Base-by-base conservation (phyloP, 1,140 invertebrate genomes). In the Metopolophium dirhodum region DNA sequence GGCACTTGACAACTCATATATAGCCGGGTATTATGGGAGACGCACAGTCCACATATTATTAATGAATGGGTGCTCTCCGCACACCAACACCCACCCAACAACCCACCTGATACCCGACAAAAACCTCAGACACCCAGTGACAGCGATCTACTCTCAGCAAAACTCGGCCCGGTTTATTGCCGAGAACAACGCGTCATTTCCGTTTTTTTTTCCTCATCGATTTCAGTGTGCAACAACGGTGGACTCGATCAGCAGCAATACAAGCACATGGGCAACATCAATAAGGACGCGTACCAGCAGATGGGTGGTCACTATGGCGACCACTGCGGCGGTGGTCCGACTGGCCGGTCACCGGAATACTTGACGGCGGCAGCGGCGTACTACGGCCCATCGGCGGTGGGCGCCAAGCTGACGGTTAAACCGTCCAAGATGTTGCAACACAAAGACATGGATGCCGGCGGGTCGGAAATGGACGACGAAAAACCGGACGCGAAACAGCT, bases 401-500 rank as follows among this genome's bases (percentile, higher is more conserved):
- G 95, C 61, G 95, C 96, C 61, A 96, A 96, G 93, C 96, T 57
- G 26, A 18, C 95, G 77, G 95, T 96, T 51, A 96, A 96, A 93
- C 96, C 96, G 88, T 96, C 96, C 8, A 96, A 97, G 95, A 96
- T 94, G 22, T 93, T 94, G 45, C 94, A 94, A 47, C 95, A 96
- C 85, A 94, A 94, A n/a, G 54, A 87, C 26, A 91, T 91, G 23
- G 87, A 68, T 57, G 85, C 23, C 26, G 45, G 22, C 23, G 54
- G 45, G 14, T 91, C 94, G n/a, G 68, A 87, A 37, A 94, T 91
- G 77, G 91, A 88, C 37, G 87, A 93, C 57, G 94, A 93, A 18
- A 94, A 94, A 54, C 93, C 88, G 35, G 89, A 90, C 86, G 37
- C 82, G 26, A 94, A 94, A n/a, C 93, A 94, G 8, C 77, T 94